Evolutionary conservation across 1,140 invertebrate species (phyloP).

Genomic region (Eriocheir sinensis): DNA sequence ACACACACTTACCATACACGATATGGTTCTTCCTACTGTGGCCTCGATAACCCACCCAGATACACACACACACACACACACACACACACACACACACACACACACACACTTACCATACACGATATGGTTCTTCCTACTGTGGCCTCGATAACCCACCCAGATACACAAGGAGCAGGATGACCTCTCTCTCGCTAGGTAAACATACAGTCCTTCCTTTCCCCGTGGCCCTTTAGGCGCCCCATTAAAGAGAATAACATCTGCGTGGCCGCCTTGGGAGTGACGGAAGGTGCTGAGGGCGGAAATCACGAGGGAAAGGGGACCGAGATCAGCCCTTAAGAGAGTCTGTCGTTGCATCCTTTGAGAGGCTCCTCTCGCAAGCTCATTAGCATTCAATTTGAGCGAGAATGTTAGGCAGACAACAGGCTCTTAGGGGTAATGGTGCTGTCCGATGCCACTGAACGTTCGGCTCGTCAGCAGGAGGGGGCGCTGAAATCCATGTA

Average conservation of each 20-base stretch:
- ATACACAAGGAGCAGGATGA: too few relatives aligned
- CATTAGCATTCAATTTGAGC: conserved; percentile 18
- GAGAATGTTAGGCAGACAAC: not conserved
- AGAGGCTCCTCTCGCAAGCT: not conserved
- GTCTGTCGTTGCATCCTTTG: not conserved
- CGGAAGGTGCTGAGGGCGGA: not conserved
- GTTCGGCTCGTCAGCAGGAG: not conserved
- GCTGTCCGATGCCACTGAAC: not conserved
- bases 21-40: too few relatives aligned
- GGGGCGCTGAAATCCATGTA: not conserved
- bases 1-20: too few relatives aligned
- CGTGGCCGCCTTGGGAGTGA: not conserved
- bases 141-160: too few relatives aligned
- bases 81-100: not conserved
- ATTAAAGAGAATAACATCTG: not conserved
- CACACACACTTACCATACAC: too few relatives aligned
- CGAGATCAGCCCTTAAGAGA: not conserved
- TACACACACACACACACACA: conserved; percentile 6
- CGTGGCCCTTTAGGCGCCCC: not conserved
- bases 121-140: too few relatives aligned
- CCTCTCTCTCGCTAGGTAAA: too few relatives aligned
- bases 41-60: too few relatives aligned
- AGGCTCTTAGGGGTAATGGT: conserved; percentile 4
- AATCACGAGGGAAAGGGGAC: not conserved
- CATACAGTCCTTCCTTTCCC: not conserved